These are phyloP conservation scores for Cephus runcator DNA, from an alignment of 2,888 invertebrate genomes.

Conservation along the genomic window DNA sequence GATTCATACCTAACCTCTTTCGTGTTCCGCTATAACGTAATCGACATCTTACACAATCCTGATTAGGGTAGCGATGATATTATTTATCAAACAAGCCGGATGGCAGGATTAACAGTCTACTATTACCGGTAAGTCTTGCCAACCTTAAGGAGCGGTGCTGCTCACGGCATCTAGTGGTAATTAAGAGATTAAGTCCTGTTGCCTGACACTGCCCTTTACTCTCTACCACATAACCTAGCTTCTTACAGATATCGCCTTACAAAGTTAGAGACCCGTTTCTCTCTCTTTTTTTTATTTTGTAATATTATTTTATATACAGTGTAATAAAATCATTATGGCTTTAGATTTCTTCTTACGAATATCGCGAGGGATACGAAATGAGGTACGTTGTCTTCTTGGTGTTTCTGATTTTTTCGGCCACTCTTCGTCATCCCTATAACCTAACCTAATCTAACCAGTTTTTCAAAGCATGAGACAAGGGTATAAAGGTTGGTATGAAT, in stretches of 20 bases:
- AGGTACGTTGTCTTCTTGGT: background rate
- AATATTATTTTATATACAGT: background rate
- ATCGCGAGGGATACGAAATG: background rate
- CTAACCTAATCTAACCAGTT: background rate
- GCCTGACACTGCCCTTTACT: conserved; percentile 44
- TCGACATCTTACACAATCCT: background rate
- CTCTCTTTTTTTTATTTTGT: conserved; percentile 8
- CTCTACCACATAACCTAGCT: conserved; percentile 3
- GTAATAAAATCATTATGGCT: background rate
- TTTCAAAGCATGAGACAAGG: background rate
- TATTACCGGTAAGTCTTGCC: conserved; percentile 56
- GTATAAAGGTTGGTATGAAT: conserved; percentile 38
- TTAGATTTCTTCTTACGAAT: background rate
- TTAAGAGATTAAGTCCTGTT: conserved; percentile 62
- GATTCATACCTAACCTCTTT: background rate
- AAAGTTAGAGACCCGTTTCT: conserved; percentile 12
- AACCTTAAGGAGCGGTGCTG: conserved; percentile 26
- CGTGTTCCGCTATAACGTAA: background rate
- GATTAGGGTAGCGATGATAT: conserved; percentile 49
- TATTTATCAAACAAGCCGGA: conserved; percentile 64
- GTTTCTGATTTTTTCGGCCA: background rate
- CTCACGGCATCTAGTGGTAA: conserved; percentile 42
- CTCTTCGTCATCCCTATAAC: background rate
- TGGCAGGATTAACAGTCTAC: conserved; percentile 55
- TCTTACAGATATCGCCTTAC: background rate